Evolutionary conservation across 2,888 invertebrate species (phyloP).

Genomic region (Nomada flava): DNA sequence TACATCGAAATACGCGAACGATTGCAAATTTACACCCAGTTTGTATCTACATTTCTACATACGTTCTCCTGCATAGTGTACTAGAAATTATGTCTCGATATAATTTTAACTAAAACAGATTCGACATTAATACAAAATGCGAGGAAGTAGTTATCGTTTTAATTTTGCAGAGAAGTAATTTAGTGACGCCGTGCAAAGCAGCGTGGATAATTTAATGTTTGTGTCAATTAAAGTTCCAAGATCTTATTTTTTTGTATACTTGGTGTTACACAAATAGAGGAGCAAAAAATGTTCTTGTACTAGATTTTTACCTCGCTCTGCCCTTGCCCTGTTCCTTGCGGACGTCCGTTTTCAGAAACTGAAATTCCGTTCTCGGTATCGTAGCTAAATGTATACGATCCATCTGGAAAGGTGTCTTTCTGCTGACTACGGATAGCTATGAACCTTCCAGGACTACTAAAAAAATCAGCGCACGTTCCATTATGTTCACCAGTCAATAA

Average conservation of each 20-base stretch:
- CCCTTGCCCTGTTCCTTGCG: slow-evolving; percentile 75
- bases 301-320: slow-evolving; percentile 71
- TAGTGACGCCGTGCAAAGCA: too few species aligned
- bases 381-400: slow-evolving; percentile 79
- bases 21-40: too few species aligned
- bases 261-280: neutral
- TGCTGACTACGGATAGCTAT: slow-evolving; percentile 79
- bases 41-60: too few species aligned
- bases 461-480: neutral
- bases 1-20: too few species aligned
- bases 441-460: slow-evolving; percentile 68
- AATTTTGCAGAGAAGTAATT: too few species aligned
- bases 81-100: too few species aligned
- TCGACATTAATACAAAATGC: too few species aligned
- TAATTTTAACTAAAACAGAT: too few species aligned
- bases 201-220: too few species aligned
- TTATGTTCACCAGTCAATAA: neutral
- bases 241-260: neutral
- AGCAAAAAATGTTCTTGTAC: neutral
- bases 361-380: slow-evolving; percentile 83
- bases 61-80: too few species aligned
- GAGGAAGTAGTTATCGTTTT: too few species aligned
- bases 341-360: slow-evolving; percentile 77
- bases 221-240: neutral
- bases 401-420: slow-evolving; percentile 78